These are phyloP conservation scores for Penelope pileata DNA, from an alignment of 2,113 vertebrate genomes.

Conservation along the genomic window DNA sequence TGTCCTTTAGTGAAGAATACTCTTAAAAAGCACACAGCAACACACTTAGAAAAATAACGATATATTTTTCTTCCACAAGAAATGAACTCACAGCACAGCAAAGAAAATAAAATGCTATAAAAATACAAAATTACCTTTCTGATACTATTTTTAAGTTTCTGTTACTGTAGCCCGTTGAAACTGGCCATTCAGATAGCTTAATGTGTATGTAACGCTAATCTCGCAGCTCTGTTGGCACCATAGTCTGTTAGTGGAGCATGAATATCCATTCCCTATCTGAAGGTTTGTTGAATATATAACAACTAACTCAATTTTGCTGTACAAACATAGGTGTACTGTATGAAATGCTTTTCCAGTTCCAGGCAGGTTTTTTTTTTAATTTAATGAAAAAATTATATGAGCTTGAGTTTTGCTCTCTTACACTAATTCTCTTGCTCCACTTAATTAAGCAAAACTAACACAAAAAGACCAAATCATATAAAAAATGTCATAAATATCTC, in stretches of 20 bases:
- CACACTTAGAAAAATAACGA: background rate
- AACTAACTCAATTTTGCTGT: background rate
- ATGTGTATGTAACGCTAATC: background rate
- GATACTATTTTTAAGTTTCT: background rate
- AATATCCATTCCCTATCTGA: background rate
- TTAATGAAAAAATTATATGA: background rate
- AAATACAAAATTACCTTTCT: background rate
- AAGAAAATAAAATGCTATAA: background rate
- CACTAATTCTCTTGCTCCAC: background rate
- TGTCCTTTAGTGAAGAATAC: conserved; percentile 19
- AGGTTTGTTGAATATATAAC: background rate
- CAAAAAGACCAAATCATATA: background rate
- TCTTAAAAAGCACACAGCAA: background rate
- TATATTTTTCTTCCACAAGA: background rate
- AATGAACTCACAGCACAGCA: background rate
- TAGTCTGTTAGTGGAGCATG: background rate
- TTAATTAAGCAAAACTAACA: background rate
- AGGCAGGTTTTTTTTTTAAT: background rate
- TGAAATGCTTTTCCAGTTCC: background rate
- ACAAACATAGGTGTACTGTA: background rate
- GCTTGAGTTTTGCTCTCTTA: background rate
- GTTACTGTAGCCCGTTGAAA: background rate
- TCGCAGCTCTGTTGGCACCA: background rate
- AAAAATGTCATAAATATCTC: background rate
- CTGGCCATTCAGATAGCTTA: background rate